Conservation (phyloP, 1,140 invertebrate species). For the Drosophila virilis region DNA sequence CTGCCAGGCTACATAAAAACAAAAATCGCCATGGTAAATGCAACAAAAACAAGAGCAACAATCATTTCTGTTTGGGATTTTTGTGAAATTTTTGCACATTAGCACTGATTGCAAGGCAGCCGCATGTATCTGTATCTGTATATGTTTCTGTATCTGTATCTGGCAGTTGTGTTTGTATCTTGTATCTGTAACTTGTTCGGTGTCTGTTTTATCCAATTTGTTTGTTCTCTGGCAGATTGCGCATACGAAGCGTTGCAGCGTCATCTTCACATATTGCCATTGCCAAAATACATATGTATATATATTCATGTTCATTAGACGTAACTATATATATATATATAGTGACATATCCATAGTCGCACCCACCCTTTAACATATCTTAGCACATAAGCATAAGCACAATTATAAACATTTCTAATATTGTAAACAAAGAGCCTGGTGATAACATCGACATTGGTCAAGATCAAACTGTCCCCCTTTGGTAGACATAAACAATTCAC, state of each 20-base stretch:
- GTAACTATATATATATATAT: slow-evolving; percentile 1
- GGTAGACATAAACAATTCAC: no score
- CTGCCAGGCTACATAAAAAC: slow-evolving; percentile 16
- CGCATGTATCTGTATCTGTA: slow-evolving; percentile 16
- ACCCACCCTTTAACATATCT: no score
- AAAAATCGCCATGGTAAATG: background rate
- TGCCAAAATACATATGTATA: slow-evolving; percentile 19
- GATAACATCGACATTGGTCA: no score
- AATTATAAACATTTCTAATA: no score
- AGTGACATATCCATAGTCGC: no score
- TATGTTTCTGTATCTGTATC: slow-evolving; percentile 14
- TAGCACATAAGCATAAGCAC: no score
- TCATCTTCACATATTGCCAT: slow-evolving; percentile 45
- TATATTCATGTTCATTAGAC: background rate
- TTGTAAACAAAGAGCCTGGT: no score
- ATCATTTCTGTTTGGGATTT: slow-evolving; percentile 36
- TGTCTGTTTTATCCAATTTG: slow-evolving; percentile 18
- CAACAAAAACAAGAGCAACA: slow-evolving; percentile 14
- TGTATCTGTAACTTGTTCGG: slow-evolving; percentile 11
- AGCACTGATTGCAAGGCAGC: slow-evolving; percentile 54
- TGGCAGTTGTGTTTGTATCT: background rate
- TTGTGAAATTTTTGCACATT: slow-evolving; percentile 50
- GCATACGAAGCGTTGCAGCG: slow-evolving; percentile 61
- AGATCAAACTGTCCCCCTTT: no score
- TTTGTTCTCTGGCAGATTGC: slow-evolving; percentile 30